Conservation (phyloP, 2,113 vertebrate genomes). For the Menidia beryllina region DNA sequence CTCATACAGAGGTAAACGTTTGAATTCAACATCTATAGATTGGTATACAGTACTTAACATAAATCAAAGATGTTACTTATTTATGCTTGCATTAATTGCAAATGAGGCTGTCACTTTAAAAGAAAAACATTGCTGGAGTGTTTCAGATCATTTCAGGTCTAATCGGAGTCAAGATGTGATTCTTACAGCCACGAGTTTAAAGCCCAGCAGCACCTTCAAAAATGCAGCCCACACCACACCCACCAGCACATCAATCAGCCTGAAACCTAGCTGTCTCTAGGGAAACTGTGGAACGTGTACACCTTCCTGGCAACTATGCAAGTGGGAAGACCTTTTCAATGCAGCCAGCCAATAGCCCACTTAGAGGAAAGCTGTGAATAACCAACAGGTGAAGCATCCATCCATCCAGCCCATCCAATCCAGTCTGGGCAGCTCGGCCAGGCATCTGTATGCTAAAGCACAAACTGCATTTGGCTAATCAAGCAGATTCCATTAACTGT, state of each 20-base stretch:
- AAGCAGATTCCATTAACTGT: conserved; percentile 53
- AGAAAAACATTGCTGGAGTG: not conserved
- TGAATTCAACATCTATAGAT: no score
- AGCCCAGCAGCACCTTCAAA: conserved; percentile 28
- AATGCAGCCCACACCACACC: conserved; percentile 33
- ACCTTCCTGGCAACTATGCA: conserved; percentile 80
- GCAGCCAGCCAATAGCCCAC: conserved; percentile 65
- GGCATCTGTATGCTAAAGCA: conserved; percentile 64
- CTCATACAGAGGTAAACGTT: no score
- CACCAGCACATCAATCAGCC: conserved; percentile 52
- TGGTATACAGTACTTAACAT: no score
- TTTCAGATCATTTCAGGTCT: not conserved
- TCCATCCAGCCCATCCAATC: conserved; percentile 54
- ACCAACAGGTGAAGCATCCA: conserved; percentile 58
- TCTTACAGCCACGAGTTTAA: conserved; percentile 16
- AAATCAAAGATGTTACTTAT: no score
- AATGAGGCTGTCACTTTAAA: not conserved
- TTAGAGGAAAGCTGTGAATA: conserved; percentile 57
- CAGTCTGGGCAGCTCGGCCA: conserved; percentile 44
- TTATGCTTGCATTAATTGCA: no score
- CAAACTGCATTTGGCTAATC: conserved; percentile 65
- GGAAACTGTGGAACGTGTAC: conserved; percentile 79
- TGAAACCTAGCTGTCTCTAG: conserved; percentile 78
- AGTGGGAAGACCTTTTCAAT: conserved; percentile 60
- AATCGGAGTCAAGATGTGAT: not conserved